Evolutionary conservation across 2,797 vertebrate species (phyloP).

Genomic region (Cyprinodon diabolis): DNA sequence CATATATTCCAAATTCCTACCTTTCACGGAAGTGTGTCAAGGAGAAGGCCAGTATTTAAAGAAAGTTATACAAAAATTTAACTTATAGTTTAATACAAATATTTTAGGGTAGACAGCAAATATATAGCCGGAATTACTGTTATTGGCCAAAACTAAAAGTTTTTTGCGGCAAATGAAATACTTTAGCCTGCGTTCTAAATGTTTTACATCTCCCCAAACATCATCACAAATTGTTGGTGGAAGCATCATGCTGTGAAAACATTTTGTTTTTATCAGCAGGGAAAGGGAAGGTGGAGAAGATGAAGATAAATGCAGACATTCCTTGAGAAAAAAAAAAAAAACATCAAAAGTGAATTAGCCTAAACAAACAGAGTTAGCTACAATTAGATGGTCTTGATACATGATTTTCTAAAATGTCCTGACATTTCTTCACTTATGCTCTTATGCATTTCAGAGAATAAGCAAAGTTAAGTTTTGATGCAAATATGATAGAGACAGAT

Average conservation of each 20-base stretch:
- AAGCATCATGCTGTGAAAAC: background rate
- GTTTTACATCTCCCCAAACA: no score
- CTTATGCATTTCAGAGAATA: no score
- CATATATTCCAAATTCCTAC: no score
- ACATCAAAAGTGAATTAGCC: background rate
- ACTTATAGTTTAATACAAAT: no score
- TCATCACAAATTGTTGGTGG: background rate
- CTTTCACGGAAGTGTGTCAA: no score
- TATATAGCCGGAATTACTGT: background rate
- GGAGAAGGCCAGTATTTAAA: no score
- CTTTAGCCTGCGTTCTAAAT: background rate
- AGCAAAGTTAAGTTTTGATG: no score
- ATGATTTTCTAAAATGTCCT: background rate
- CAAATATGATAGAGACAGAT: no score
- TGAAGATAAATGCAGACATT: background rate
- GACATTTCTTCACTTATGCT: no score
- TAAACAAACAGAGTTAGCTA: background rate
- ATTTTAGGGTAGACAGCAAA: background rate
- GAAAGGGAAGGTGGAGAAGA: background rate
- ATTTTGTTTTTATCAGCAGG: background rate
- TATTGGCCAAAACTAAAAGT: background rate
- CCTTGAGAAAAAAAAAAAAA: constrained; percentile 1
- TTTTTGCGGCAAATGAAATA: background rate
- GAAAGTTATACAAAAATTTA: no score
- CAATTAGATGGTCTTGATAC: background rate